Evolutionary conservation across 1,140 invertebrate species (phyloP), one percentile per base, ranked within the genome.

Genomic region (Brachionus rotundiformis): DNA sequence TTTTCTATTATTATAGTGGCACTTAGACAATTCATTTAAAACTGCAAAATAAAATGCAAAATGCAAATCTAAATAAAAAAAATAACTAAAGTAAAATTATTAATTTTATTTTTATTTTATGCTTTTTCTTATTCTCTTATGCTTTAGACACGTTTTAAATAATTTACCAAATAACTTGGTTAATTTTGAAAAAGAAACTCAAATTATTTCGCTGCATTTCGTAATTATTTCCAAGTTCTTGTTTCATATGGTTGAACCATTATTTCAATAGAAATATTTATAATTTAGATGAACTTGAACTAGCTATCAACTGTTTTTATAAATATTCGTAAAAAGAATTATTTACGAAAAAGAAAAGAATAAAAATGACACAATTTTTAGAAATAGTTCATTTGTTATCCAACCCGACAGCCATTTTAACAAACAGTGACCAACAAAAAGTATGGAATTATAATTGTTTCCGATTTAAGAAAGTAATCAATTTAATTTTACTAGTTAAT

Each of bases 401-500:
- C 3, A 79, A 79, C n/a, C 76, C 76, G n/a, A 63, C 76, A 13
- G 76, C 76, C n/a, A 63, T 79, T 54, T 63, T 79, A n/a, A n/a
- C 47, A 59, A 79, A 54, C 29, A 59, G 76, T 79, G 76, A 79
- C 25, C 76, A 79, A 33, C 76, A 79, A 63, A 79, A 59, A 36
- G 63, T 68, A 68, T n/a, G n/a, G n/a, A n/a, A n/a, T n/a, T n/a
- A n/a, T n/a, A n/a, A n/a, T n/a, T n/a, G n/a, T n/a, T n/a, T n/a
- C n/a, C n/a, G n/a, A n/a, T n/a, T n/a, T n/a, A n/a, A n/a, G n/a
- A n/a, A n/a, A n/a, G n/a, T n/a, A n/a, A n/a, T n/a, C n/a, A n/a
- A n/a, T n/a, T n/a, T n/a, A n/a, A n/a, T n/a, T 47, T 68, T 29
- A 13, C 81, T 89, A 68, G 88, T 87, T 86, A 13, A 68, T 89